phyloP scores from a whole-genome alignment of 2,888 invertebrate genomes.

The Drosophila buzzatii region DNA sequence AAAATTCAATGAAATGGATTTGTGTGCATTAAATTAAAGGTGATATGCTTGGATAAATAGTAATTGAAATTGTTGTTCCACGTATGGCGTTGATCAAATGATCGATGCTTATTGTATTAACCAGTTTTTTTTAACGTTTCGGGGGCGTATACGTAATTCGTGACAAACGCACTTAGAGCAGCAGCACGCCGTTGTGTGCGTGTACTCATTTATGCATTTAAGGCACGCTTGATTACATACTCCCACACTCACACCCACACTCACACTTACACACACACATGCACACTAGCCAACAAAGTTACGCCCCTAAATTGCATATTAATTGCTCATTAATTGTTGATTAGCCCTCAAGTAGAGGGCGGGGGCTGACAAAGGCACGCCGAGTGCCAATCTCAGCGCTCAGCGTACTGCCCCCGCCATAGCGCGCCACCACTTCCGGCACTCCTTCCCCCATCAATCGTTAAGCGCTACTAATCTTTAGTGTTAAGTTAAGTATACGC shows the following conservation, averaged over 20 bases:
- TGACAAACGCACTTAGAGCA: slow-evolving; percentile 11
- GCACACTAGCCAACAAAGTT: slow-evolving; percentile 26
- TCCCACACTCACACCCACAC: background rate
- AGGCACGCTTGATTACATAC: slow-evolving; percentile 46
- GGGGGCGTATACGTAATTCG: slow-evolving; percentile 22
- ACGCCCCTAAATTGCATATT: slow-evolving; percentile 71
- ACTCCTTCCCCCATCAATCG: background rate
- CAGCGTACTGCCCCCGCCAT: background rate
- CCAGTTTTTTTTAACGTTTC: background rate
- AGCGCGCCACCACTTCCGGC: background rate
- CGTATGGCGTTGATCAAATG: slow-evolving; percentile 13
- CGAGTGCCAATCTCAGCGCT: slow-evolving; percentile 43
- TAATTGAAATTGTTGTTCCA: slow-evolving; percentile 21
- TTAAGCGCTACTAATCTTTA: slow-evolving; percentile 58
- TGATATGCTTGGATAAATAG: slow-evolving; percentile 3
- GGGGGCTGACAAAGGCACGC: slow-evolving; percentile 16
- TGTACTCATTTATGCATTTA: slow-evolving; percentile 67
- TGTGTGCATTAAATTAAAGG: background rate
- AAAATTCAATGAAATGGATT: background rate
- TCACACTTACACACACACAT: slow-evolving; percentile 1
- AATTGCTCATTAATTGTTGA: slow-evolving; percentile 79
- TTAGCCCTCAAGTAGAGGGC: slow-evolving; percentile 61
- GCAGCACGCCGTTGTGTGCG: slow-evolving; percentile 6
- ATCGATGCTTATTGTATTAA: slow-evolving; percentile 22
- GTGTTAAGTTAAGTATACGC: slow-evolving; percentile 66